Evolutionary conservation across 2,113 vertebrate genomes (phyloP).

Genomic region (Leptobrachium leishanense): DNA sequence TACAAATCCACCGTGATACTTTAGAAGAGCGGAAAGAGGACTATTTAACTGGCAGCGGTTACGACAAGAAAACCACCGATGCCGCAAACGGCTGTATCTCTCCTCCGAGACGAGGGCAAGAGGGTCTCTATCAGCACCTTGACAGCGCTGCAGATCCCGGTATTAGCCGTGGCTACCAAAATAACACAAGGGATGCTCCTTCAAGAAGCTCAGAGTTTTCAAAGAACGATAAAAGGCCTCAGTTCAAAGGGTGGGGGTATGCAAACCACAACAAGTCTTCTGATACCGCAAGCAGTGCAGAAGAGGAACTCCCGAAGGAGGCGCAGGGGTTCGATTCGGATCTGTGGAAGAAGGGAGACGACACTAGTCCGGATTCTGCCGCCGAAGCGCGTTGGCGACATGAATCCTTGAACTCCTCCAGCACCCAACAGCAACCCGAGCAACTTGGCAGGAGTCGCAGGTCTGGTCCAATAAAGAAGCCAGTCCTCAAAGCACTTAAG

Average conservation of each 20-base stretch:
- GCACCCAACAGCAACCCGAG: constrained; percentile 71
- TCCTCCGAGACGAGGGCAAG: constrained; percentile 68
- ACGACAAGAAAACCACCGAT: constrained; percentile 71
- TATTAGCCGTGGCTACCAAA: constrained; percentile 59
- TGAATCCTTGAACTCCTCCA: constrained; percentile 59
- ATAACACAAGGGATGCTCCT: constrained; percentile 66
- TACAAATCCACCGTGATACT: constrained; percentile 71
- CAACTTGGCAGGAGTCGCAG: constrained; percentile 76
- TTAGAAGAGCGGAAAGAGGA: constrained; percentile 84
- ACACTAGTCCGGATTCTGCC: constrained; percentile 63
- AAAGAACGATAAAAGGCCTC: constrained; percentile 73
- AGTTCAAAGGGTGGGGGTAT: constrained; percentile 70
- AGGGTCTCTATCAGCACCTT: constrained; percentile 71
- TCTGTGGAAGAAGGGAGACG: constrained; percentile 81
- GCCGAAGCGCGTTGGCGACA: constrained; percentile 78
- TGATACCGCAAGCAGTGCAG: constrained; percentile 58
- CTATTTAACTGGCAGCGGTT: constrained; percentile 64
- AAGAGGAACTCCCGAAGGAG: constrained; percentile 67
- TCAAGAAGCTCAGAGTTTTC: constrained; percentile 70
- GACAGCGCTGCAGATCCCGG: constrained; percentile 64
- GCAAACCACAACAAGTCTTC: constrained; percentile 68
- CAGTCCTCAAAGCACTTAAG: constrained; percentile 94
- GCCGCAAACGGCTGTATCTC: constrained; percentile 68
- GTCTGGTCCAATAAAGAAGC: constrained; percentile 94
- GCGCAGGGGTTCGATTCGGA: constrained; percentile 69